Percentiles rank a stretch among this genome's conserved stretches.
These are phyloP conservation scores for Triplophysa dalaica DNA, from an alignment of 2,113 vertebrate genomes.

Conservation along the genomic window DNA sequence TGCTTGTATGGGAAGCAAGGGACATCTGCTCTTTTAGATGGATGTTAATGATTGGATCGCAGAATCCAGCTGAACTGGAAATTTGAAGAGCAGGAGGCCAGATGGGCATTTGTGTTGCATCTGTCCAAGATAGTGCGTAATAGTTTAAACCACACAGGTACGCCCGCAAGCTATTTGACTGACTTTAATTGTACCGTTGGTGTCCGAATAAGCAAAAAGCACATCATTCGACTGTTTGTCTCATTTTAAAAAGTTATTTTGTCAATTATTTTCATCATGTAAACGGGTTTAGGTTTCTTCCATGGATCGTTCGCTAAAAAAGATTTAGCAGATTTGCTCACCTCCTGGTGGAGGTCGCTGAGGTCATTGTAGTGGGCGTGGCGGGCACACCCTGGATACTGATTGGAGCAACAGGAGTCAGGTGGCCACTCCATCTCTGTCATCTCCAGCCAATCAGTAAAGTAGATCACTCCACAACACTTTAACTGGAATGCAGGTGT, in stretches of 20 bases:
- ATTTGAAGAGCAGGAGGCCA: neutral
- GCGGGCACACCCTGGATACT: conserved; percentile 92
- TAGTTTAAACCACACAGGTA: too few species aligned
- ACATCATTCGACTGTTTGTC: too few species aligned
- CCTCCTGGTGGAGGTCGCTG: conserved; percentile 95
- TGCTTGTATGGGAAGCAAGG: neutral
- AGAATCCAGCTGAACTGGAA: neutral
- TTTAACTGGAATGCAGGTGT: conserved; percentile 79
- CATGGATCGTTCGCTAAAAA: neutral
- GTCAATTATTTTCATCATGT: too few species aligned
- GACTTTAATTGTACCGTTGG: neutral
- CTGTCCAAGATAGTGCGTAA: neutral
- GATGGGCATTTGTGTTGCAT: neutral
- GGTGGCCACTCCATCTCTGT: conserved; percentile 98
- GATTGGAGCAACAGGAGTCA: conserved; percentile 93
- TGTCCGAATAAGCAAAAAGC: neutral
- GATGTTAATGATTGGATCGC: too few species aligned
- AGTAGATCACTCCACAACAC: conserved; percentile 97
- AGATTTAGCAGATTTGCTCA: conserved; percentile 63
- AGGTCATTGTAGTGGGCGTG: conserved; percentile 91
- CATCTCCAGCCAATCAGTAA: conserved; percentile 99
- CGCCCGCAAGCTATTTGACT: neutral
- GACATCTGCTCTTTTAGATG: too few species aligned
- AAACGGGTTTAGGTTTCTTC: too few species aligned
- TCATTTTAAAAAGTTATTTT: too few species aligned